Evolutionary conservation across 1,140 invertebrate genomes (phyloP), one percentile per base, ranked within the genome.

Genomic region (Drosophila ambigua): DNA sequence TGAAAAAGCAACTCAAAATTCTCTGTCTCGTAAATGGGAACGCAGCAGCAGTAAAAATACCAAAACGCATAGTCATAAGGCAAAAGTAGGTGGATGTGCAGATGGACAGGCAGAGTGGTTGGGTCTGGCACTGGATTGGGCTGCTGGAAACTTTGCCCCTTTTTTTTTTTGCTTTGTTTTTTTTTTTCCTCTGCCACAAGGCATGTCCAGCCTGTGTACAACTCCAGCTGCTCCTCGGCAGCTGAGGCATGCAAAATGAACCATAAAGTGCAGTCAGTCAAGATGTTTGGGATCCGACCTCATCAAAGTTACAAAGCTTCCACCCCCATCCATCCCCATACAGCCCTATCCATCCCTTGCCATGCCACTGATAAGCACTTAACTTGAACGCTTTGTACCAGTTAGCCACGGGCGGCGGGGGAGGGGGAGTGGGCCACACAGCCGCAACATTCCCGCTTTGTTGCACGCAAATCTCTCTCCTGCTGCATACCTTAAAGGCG

Each of bases 41-140:
- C 67, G 62, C 58, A 76, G 68, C 35, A 4, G 54, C 72, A 71
- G 80, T 84, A 66, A 79, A 77, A 83, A 83, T 83, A 65, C 77
- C 80, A 67, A 55, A 84, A 53, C 77, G 76, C 72, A 79, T 60
- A 76, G 76, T 50, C 53, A 63, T 61, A 55, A 43, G 49, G 53
- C 35, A 13, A 11, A 39, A 39, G 35, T 39, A 39, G 11, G 35
- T 39, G 35, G 35, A 39, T 39, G 35, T 4, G 35, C 4, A 39
- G 9, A 39, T 13, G 50, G 24, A 28, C 59, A 50, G 57, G 23
- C 15, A 35, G 31, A 54, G 48, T 31, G 31, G 60, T 43, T 43
- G 49, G 53, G n/a, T 15, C 23, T 8, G 5, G 16, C 26, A 9
- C 0, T 31, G 31, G 65, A 11, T 50, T 68, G 8, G 57, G 64